Evolutionary conservation across 2,888 invertebrate species (phyloP), one percentile per base, ranked within the genome.

Genomic region (Lottia scabra): DNA sequence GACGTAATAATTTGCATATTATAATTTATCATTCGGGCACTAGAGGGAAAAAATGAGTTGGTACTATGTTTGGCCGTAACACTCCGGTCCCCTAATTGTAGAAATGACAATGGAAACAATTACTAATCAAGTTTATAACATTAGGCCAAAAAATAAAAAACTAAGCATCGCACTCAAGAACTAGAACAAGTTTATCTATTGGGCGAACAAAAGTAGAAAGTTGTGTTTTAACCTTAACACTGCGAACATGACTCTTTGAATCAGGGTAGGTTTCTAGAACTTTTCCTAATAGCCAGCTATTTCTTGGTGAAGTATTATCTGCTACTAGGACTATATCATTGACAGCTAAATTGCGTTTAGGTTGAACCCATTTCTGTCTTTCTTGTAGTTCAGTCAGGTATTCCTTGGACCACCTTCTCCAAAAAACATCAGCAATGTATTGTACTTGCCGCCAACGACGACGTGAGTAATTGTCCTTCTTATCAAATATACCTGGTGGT

Each of bases 391-490:
- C 8, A 5, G 72, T 64, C 15, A 76, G 19, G 65, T 75, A 75
- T 56, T 73, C 72, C 13, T 64, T 63, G 8, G 48, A 13, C 74
- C 75, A 78, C 38, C 76, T 45, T n/a, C 30, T 65, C 75, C 76
- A 75, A 62, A 76, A 75, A 38, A 74, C 26, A 62, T 75, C 67
- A 16, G 79, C 69, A 26, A 77, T 8, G 48, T 78, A 78, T 38
- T 79, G 79, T 4, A 78, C 65, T 69, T 78, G 78, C 12, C 74
- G 64, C 78, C 79, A 79, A 38, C 71, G 65, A 12, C 78, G 64
- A 27, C 56, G 46, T 12, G 45, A 65, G 45, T 77, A 78, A 46
- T 38, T 65, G 62, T 78, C 77, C 12, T 65, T 56, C 44, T 77
- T 73, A 38, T 45, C 48, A 26, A 77, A 77, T 27, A 56, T 45